phyloP scores from a whole-genome alignment of 1,140 invertebrate genomes.

The Branchinecta lynchi region DNA sequence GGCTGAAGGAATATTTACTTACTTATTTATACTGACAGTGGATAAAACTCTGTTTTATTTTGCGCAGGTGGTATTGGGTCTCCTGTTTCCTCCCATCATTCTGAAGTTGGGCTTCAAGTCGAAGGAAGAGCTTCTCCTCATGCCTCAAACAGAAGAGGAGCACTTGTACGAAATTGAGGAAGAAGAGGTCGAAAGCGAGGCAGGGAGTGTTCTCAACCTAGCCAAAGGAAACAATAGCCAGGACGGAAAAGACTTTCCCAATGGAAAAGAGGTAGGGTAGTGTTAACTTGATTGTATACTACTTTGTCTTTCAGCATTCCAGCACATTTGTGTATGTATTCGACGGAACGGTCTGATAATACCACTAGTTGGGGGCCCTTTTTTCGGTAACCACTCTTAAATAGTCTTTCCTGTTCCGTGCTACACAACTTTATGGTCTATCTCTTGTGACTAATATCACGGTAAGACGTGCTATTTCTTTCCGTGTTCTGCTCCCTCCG shows the following conservation, averaged over 20 bases:
- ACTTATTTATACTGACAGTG: too few species aligned
- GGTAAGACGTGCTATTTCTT: too few species aligned
- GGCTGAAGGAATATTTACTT: too few species aligned
- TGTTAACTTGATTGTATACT: neutral
- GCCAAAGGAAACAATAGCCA: conserved; percentile 10
- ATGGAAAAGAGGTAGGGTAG: neutral
- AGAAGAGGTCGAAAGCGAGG: neutral
- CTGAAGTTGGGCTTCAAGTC: conserved; percentile 85
- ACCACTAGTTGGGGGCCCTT: too few species aligned
- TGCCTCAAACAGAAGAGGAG: conserved; percentile 93
- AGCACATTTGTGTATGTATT: too few species aligned
- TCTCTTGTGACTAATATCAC: too few species aligned
- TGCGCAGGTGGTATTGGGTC: conserved; percentile 67
- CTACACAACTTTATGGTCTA: too few species aligned
- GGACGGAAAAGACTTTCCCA: neutral
- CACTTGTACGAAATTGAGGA: conserved; percentile 40
- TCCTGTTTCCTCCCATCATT: conserved; percentile 75
- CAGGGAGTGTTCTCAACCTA: neutral
- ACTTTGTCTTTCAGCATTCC: too few species aligned
- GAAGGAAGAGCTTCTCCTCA: conserved; percentile 81
- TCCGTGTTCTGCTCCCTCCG: too few species aligned
- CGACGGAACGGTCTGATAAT: too few species aligned
- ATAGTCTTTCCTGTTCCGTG: too few species aligned
- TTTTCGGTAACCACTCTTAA: too few species aligned
- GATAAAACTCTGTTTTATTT: conserved; percentile 14